phyloP scores from a whole-genome alignment of 2,888 invertebrate species.

The Panorpa germanica region DNA sequence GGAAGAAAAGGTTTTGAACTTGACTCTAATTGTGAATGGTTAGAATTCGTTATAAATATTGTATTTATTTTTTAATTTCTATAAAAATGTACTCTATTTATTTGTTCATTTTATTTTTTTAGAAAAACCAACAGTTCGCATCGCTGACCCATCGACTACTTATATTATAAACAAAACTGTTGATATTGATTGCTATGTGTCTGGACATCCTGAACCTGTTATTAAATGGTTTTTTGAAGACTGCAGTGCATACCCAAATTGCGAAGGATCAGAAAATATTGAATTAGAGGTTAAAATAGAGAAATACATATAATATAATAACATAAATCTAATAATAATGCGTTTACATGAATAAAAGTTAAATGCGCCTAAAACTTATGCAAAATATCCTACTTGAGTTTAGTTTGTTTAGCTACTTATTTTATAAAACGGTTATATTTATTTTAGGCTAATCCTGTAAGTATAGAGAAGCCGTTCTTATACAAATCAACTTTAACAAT shows the following conservation, averaged over 20 bases:
- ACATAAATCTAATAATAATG: too few relatives aligned
- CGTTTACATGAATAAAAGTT: too few relatives aligned
- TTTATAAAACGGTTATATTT: too few relatives aligned
- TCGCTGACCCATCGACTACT: conserved; percentile 20
- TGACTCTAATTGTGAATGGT: conserved; percentile 34
- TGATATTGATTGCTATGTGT: conserved; percentile 28
- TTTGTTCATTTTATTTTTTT: conserved; percentile 14
- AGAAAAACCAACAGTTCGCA: conserved; percentile 28
- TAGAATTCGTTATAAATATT: conserved; percentile 9
- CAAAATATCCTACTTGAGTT: too few relatives aligned
- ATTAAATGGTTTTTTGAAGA: conserved; percentile 32
- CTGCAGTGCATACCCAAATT: conserved; percentile 24
- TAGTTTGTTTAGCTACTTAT: too few relatives aligned
- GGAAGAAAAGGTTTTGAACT: conserved; percentile 22
- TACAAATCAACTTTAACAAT: conserved; percentile 22
- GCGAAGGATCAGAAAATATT: conserved; percentile 18
- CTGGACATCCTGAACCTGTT: conserved; percentile 33
- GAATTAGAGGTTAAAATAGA: conserved; percentile 18
- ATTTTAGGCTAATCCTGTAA: too few relatives aligned
- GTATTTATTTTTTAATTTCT: conserved; percentile 4
- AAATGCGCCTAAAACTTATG: too few relatives aligned
- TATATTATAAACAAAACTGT: conserved; percentile 25
- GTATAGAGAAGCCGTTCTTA: conserved; percentile 4
- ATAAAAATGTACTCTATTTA: not conserved
- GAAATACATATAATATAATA: not conserved